Base-by-base conservation (phyloP, 2,797 vertebrate species). In the Argentina silus region DNA sequence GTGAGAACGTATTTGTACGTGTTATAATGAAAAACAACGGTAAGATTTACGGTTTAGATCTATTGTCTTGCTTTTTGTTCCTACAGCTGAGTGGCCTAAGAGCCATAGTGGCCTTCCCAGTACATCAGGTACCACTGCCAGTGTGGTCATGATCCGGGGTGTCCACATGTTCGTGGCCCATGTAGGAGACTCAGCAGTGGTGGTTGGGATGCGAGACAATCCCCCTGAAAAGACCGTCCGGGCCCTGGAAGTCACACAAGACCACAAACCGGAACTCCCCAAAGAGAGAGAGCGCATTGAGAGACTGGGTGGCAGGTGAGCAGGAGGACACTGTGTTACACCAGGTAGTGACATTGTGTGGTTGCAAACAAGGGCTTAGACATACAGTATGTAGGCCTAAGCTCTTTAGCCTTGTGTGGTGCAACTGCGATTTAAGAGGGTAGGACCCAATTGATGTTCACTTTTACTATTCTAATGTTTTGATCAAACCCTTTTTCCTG, bases 131-230 rank as follows among this genome's bases (percentile, higher is more conserved):
- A 99, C 97, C 67, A 99, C 97, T 3, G 97, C 97, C 81, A 98
- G 96, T 0, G 95, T 98, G 83, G 94, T 98, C 0, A 95, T 99
- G 80, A 97, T 99, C 83, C 95, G 97, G 0, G 97, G 97, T 8
- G 92, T 93, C 63, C 95, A 95, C 89, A 97, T 99, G 95, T 99
- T 95, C 3, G 96, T 99, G n/a, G 97, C 97, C 8, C 97, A 99
- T 0, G 97, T 99, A 0, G 97, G 97, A 0, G 97, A 99, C 85
- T 98, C 97, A 0, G 97, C 96, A 0, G 97, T 98, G 27, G 97
- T 99, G 78, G 92, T 99, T n/a, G 97, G 97, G 45, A 92, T 97
- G 69, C 94, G 95, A 75, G 96, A 96, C 51, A 93, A 95, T 70
- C 94, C 95, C 42, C 94, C 95, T 17, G 96, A 97, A 0, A 94